Conservation (phyloP, 1,140 invertebrate genomes). For the Teleogryllus occipitalis region DNA sequence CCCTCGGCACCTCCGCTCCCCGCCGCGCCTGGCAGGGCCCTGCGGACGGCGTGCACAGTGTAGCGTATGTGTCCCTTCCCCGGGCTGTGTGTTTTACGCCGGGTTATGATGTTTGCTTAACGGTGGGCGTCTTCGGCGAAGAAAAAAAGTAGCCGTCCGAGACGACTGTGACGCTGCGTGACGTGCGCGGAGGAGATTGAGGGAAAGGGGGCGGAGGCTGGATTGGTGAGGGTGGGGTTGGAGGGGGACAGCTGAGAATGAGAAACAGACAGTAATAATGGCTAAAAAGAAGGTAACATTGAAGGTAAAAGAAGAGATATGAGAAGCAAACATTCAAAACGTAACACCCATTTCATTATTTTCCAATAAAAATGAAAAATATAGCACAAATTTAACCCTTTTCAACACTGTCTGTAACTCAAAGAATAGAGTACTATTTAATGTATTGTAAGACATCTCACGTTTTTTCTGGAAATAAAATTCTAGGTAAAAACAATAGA, state of each 20-base stretch:
- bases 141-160: neutral
- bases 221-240: neutral
- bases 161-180: neutral
- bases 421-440: no score
- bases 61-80: neutral
- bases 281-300: neutral
- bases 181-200: neutral
- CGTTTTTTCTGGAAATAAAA: no score
- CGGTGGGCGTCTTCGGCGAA: neutral
- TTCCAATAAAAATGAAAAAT: no score
- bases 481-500: no score
- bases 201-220: neutral
- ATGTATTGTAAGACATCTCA: no score
- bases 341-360: no score
- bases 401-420: no score
- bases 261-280: neutral
- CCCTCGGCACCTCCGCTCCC: no score
- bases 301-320: neutral
- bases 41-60: neutral
- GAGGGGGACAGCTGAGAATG: neutral
- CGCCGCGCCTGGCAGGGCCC: neutral
- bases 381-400: no score
- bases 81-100: neutral
- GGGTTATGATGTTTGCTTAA: neutral
- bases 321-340: no score